Evolutionary conservation across 2,888 invertebrate genomes (phyloP), one percentile per base, ranked within the genome.

Genomic region (Bellardia bayeri): DNA sequence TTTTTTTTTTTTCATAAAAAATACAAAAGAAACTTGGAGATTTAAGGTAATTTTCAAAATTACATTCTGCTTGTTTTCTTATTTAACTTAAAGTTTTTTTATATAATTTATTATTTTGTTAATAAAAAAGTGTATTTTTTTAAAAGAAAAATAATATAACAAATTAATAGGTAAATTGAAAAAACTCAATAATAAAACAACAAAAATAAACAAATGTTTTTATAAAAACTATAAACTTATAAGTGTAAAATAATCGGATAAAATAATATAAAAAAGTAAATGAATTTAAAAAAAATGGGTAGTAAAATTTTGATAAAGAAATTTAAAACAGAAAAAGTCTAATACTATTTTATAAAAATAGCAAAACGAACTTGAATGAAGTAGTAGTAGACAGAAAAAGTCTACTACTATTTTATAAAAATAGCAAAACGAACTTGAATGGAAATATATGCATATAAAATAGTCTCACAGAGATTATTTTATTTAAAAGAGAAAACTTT

Each of bases 1-100:
- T 64, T 45, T 64, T 42, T 76, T 71, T 37, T 42, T n/a, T n/a
- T 30, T 68, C 37, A 83, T 58, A 56, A 74, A 56, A 75, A 76
- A 61, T 33, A 45, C 14, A 89, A 89, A 90, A 91, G 88, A 90
- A 89, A 74, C 49, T 66, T 58, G 6, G 66, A 49, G 3, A 42
- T 61, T 58, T 11, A 49, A 61, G 11, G 82, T 86, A 74, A 78
- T 86, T 82, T 86, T 82, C 13, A 82, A 89, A 89, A 89, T 63
- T 88, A 84, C 78, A 75, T 82, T 88, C 64, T 86, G 86, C 40
- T 42, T 63, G 64, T 64, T 63, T 78, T 14, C 37, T 49, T 37
- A 63, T 71, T 9, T 63, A 61, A 64, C 68, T 85, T 86, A 64
- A 63, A 76, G 40, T 69, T 76, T 76, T 42, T 5, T 16, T 13